Base-by-base conservation (phyloP, 2,888 invertebrate genomes). In the Ophion obscuratus region DNA sequence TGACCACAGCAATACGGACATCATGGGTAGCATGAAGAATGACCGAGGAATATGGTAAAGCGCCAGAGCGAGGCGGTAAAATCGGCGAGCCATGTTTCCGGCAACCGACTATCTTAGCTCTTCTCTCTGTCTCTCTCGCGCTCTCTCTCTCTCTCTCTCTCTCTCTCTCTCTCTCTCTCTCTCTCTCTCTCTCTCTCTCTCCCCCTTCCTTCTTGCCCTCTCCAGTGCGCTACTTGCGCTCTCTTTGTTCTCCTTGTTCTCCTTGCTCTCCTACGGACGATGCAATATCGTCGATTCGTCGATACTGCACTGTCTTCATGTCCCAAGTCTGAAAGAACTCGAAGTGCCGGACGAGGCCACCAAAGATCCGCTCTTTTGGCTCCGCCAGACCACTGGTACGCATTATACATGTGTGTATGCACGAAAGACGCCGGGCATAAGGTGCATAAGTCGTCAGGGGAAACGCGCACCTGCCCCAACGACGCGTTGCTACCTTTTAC, bases 51-150 rank as follows among this genome's bases (percentile, higher is more conserved):
- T 75, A 75, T 88, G 87, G 90, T 89, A 91, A 92, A 90, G 92
- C 93, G 92, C 90, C 91, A 92, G 92, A 93, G 93, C 93, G 92
- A 88, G 92, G 90, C 92, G 90, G 88, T 90, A 89, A 62, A 81
- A 86, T 91, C 92, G 91, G 91, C 93, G 89, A 92, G 91, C 92
- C 93, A 91, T 93, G 91, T 92, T 91, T 93, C 93, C 93, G 91
- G 92, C 87, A 87, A 88, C 81, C 84, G 83, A 64, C 74, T 81
- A 36, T 74, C 24, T 47, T 62, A 31, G 31, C 71, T 66, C 24
- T 70, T 17, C 11, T 27, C 53, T 70, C 14, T 40, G 17, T 31
- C 14, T 62, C n/a, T 7, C 17, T 2, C 61, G n/a, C n/a, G n/a
- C n/a, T n/a, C n/a, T n/a, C 44, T 53, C 47, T 53, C n/a, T n/a